Evolutionary conservation across 1,140 invertebrate species (phyloP), one percentile per base, ranked within the genome.

Genomic region (Drusus annulatus): DNA sequence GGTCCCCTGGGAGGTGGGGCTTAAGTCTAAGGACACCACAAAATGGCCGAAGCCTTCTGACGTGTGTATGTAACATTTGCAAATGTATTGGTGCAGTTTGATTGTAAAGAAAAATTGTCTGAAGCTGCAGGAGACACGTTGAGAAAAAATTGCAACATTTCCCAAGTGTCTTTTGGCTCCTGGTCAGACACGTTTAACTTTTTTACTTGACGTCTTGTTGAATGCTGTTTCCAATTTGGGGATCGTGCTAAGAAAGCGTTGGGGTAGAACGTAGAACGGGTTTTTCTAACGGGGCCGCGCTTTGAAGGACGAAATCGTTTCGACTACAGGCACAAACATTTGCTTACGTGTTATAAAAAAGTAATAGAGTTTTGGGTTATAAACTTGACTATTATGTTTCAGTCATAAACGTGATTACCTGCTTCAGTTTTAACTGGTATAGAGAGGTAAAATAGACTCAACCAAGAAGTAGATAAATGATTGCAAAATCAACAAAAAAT

Each of bases 1-100:
- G 60, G 19, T 89, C 88, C 87, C 88, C 79, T 25, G 88, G 88
- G 89, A 89, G 88, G 88, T 85, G 87, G 88, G 86, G 88, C 87
- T 85, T 87, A 85, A 86, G 86, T 88, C 87, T 88, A 85, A 85
- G 86, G 85, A 87, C 84, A 84, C 82, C 82, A 76, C 82, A 82
- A 86, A 87, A 87, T 86, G 87, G 86, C 87, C 87, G 86, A 85
- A 87, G 83, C 83, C 62, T 84, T 83, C 85, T 85, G 85, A 85
- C 84, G 85, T 88, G 88, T 87, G 88, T 88, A 85, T 86, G 85
- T 86, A 84, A 81, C 78, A 79, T 84, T 78, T 84, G 17, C 16
- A 45, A 50, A 65, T 56, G 78, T 74, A 65, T 73, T 63, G 65
- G 78, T 68, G 65, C 54, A 79, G 65, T 79, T 74, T 79, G 73